Percentiles rank a stretch among this genome's conserved stretches.
Conservation (phyloP, 2,797 vertebrate genomes). For the Argyrosomus regius region DNA sequence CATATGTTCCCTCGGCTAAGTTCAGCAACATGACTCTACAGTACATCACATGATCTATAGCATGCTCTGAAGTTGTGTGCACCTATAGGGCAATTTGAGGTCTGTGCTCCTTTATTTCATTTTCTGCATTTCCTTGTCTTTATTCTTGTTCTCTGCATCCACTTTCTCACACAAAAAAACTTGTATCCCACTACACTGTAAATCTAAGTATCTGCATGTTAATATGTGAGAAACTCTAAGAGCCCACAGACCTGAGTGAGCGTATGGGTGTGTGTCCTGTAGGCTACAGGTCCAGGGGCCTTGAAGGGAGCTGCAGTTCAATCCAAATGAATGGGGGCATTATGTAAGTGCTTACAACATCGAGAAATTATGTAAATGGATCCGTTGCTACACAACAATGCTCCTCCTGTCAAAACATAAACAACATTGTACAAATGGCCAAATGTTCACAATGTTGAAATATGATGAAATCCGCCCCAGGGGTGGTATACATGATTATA, state of each 20-base stretch:
- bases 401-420: slow-evolving; percentile 85
- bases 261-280: slow-evolving; percentile 61
- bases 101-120: not conserved
- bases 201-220: slow-evolving; percentile 3
- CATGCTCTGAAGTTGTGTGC: slow-evolving; percentile 10
- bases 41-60: slow-evolving; percentile 34
- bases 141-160: not conserved
- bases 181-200: not conserved
- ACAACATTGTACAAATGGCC: slow-evolving; percentile 77
- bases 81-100: not conserved
- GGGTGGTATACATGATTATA: slow-evolving; percentile 57
- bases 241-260: slow-evolving; percentile 39
- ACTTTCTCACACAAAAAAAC: slow-evolving; percentile 20
- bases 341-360: slow-evolving; percentile 86
- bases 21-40: slow-evolving; percentile 36
- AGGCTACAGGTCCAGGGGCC: slow-evolving; percentile 77
- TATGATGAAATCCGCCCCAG: slow-evolving; percentile 56
- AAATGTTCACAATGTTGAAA: slow-evolving; percentile 67
- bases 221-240: slow-evolving; percentile 18
- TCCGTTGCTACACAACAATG: slow-evolving; percentile 86
- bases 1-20: slow-evolving; percentile 28
- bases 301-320: slow-evolving; percentile 78
- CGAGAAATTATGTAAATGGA: slow-evolving; percentile 86
- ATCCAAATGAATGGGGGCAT: slow-evolving; percentile 82
- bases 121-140: not conserved